Evolutionary conservation across 2,888 invertebrate species (phyloP), one percentile per base, ranked within the genome.

Genomic region (Vandiemenella viatica): DNA sequence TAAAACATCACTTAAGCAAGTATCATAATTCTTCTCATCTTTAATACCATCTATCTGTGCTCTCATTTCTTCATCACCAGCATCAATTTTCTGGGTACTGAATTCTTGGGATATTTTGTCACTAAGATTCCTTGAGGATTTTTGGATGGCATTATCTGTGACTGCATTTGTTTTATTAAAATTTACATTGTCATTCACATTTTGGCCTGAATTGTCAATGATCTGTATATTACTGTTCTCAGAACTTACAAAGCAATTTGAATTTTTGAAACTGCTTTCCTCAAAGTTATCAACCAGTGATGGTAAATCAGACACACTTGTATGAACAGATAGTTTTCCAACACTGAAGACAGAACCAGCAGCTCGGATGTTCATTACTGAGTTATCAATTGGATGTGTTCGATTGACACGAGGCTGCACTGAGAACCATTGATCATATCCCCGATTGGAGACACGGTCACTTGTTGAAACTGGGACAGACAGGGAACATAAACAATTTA

Each of bases 321-420:
- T 54, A 46, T 50, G 48, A 45, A 54, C 51, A 18, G 56, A 49
- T 32, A 48, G 43, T 40, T 48, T 56, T 17, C 62, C 61, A 5
- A 62, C 62, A 47, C 60, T 58, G 52, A 61, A 63, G 46, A 63
- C 58, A 45, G 62, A 62, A 41, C 65, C 65, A 48, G 63, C 64
- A 43, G 63, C 65, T 23, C 65, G 61, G 52, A 65, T 65, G 54
- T 61, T 62, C 54, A 64, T 61, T 38, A 60, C 59, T 52, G 63
- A 61, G 56, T 64, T 64, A 59, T 63, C 63, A 49, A 63, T 62
- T 22, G 62, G 63, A 50, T 57, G 58, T 53, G 58, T 51, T 40
- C 57, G 52, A 38, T 56, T 48, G 21, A 56, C 58, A 46, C 59
- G 58, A 46, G 60, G 53, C 48, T 59, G 58, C 48, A 62, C 58